Evolutionary conservation across 2,113 vertebrate species (phyloP), one percentile per base, ranked within the genome.

Genomic region (Cisticola juncidis): DNA sequence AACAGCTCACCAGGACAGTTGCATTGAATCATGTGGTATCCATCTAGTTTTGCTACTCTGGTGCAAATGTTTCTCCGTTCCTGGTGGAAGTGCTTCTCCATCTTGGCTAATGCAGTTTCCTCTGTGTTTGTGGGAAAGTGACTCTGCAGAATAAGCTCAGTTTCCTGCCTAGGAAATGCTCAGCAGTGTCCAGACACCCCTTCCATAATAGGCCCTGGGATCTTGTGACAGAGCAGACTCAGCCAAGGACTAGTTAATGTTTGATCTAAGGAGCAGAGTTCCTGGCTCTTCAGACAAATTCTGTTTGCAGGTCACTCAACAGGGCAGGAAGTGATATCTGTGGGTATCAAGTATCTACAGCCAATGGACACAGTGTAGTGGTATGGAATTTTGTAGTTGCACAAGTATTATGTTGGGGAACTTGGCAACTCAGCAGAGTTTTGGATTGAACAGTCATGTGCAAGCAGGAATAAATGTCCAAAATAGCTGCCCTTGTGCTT

Each of bases 321-420:
- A 66, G 68, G 44, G 33, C 42, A 83, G 21, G 42, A 94, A 73
- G 11, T 16, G 12, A 9, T 72, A 72, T 48, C 62, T 76, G 2
- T 21, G 48, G 40, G 21, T 81, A 82, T 38, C 36, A 15, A 29
- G 8, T 50, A 28, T 21, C 64, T 84, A 22, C 50, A 66, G 47
- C 26, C 35, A 85, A 79, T 38, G 38, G 35, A 68, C 29, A 33
- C 61, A 60, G 28, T 70, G 40, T 31, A 81, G 50, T 2, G 2
- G 26, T 44, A 23, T 64, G 45, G 78, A 65, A 74, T 81, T 86
- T 44, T 0, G 0, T 66, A 42, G 68, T 66, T 0, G 0, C 3
- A 1, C 26, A 60, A 78, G 20, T 26, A 53, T 40, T 44, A 23
- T 68, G 6, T 58, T 79, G 33, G 81, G 40, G 54, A 71, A 54